Evolutionary conservation across 2,797 vertebrate species (phyloP).

Genomic region (Malacoctenus gilli): DNA sequence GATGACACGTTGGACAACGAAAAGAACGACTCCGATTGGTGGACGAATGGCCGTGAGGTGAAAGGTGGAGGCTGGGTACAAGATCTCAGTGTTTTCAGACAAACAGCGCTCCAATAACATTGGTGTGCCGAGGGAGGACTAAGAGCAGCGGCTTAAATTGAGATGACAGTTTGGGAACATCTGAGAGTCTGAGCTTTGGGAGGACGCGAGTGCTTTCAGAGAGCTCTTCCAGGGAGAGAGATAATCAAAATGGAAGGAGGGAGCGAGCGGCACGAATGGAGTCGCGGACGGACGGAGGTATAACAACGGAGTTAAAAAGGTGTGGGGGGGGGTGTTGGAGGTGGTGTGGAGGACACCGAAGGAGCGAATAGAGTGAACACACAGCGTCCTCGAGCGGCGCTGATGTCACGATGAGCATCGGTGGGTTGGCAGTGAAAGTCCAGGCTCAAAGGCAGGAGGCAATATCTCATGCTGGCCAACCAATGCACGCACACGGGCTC

Average conservation of each 20-base stretch:
- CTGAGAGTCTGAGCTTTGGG: slow-evolving; percentile 22
- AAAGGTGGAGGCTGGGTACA: too few species aligned
- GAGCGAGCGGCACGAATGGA: slow-evolving; percentile 28
- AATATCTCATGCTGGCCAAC: slow-evolving; percentile 43
- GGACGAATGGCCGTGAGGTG: too few species aligned
- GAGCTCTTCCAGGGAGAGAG: slow-evolving; percentile 24
- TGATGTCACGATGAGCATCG: slow-evolving; percentile 52
- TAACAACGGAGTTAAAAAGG: slow-evolving; percentile 2
- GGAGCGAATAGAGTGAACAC: slow-evolving; percentile 26
- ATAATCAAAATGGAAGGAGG: slow-evolving; percentile 39
- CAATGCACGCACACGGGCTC: neutral
- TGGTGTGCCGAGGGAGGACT: slow-evolving; percentile 5
- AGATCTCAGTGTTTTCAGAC: too few species aligned
- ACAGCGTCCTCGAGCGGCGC: slow-evolving; percentile 19
- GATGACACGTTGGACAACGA: too few species aligned
- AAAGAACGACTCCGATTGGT: too few species aligned
- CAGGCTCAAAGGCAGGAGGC: slow-evolving; percentile 43
- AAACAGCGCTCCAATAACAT: slow-evolving; percentile 4
- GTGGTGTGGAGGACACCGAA: neutral
- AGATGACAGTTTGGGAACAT: slow-evolving; percentile 52
- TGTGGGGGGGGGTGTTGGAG: neutral
- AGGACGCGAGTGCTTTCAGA: slow-evolving; percentile 28
- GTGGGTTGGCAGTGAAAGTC: slow-evolving; percentile 30
- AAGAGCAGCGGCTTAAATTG: slow-evolving; percentile 33
- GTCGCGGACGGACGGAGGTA: slow-evolving; percentile 16